These are phyloP conservation scores for Morbakka virulenta DNA, from an alignment of 30 jellyfish, hydroid and myxozoan species.

Conservation along the genomic window DNA sequence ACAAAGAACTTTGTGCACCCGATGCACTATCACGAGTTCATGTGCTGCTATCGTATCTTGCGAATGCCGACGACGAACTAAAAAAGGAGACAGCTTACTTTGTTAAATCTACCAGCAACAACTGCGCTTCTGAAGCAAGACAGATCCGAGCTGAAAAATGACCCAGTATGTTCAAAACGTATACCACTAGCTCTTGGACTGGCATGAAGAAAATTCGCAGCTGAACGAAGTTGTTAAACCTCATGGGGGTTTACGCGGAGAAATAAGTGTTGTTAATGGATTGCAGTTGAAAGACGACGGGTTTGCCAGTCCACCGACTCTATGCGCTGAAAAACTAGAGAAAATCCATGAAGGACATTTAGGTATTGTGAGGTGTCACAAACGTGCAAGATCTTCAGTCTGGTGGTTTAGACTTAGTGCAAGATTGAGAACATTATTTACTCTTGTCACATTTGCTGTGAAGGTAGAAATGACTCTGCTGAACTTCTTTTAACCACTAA, in stretches of 20 bases:
- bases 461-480: slow-evolving; percentile 6
- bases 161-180: slow-evolving; percentile 26
- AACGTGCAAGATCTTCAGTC: slow-evolving; percentile 22
- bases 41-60: too few species aligned
- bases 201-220: background rate
- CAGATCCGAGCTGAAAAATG: slow-evolving; percentile 12
- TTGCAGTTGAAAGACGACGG: slow-evolving; percentile 11
- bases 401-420: slow-evolving; percentile 64
- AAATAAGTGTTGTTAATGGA: slow-evolving; percentile 14
- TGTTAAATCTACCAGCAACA: too few species aligned
- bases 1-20: too few species aligned
- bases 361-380: slow-evolving; percentile 42
- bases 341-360: slow-evolving; percentile 51
- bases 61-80: too few species aligned
- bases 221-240: background rate
- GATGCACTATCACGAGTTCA: too few species aligned
- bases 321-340: slow-evolving; percentile 17
- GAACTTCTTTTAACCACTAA: too few species aligned
- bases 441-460: slow-evolving; percentile 32
- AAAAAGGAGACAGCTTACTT: too few species aligned
- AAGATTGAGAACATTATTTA: slow-evolving; percentile 30
- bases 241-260: slow-evolving; percentile 9
- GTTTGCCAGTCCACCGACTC: slow-evolving; percentile 25
- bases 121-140: background rate
- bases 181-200: slow-evolving; percentile 23